A percentile compares a stretch with the other conserved stretches of the same genome.
Evolutionary conservation across 1,140 invertebrate genomes (phyloP).

Genomic region (Radopholus similis): DNA sequence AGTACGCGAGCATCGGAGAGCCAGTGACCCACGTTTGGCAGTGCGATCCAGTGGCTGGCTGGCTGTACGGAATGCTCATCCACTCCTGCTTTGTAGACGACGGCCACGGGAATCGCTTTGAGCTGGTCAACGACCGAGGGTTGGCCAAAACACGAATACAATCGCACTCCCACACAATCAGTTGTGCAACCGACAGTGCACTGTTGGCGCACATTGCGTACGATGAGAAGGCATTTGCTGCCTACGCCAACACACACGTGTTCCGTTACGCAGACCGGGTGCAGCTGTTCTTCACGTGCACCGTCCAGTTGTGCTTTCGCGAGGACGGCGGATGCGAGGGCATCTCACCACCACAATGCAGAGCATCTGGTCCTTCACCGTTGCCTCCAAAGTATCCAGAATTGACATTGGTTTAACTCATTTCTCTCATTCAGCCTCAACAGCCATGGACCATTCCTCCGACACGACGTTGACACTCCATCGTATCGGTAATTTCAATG

Average conservation of each 20-base stretch:
- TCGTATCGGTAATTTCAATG: constrained; percentile 5
- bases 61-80: constrained; percentile 54
- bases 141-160: constrained; percentile 9
- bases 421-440: not conserved
- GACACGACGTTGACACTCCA: not conserved
- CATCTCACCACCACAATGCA: constrained; percentile 37
- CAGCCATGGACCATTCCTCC: not conserved
- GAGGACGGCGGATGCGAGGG: constrained; percentile 60
- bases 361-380: not conserved
- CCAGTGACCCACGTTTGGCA: constrained; percentile 49
- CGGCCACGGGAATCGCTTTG: constrained; percentile 55
- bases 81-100: constrained; percentile 59
- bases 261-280: constrained; percentile 60
- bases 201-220: constrained; percentile 51
- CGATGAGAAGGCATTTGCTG: constrained; percentile 40
- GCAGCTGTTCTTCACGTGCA: constrained; percentile 59
- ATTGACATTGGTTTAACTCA: not conserved
- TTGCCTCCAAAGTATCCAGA: not conserved
- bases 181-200: constrained; percentile 44
- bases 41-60: constrained; percentile 42
- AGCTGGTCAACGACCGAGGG: constrained; percentile 55
- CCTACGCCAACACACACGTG: constrained; percentile 50
- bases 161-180: constrained; percentile 17
- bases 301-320: constrained; percentile 55
- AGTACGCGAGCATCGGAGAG: constrained; percentile 55